These are phyloP conservation scores for Dolomedes plantarius DNA, from an alignment of 2,888 invertebrate genomes.

Conservation along the genomic window DNA sequence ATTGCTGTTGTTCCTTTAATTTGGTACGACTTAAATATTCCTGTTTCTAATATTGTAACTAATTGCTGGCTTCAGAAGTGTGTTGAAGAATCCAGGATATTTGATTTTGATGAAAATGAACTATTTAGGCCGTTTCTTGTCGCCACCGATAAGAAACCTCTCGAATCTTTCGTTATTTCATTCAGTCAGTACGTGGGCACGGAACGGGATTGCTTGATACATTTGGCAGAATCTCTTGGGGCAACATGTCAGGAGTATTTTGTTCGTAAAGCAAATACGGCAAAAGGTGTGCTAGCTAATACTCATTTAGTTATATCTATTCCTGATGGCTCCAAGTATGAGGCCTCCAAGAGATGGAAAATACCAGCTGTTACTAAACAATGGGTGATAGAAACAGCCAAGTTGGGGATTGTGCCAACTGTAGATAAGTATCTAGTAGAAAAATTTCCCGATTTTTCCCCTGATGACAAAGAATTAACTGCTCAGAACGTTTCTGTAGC, in stretches of 20 bases:
- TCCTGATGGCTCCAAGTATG: conserved; percentile 86
- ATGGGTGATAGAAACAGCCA: conserved; percentile 86
- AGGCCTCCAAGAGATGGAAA: conserved; percentile 90
- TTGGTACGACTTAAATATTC: conserved; percentile 78
- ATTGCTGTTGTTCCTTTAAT: conserved; percentile 82
- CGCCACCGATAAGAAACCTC: conserved; percentile 78
- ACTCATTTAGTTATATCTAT: conserved; percentile 88
- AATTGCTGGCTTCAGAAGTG: conserved; percentile 82
- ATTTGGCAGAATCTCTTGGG: conserved; percentile 84
- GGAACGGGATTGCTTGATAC: conserved; percentile 85
- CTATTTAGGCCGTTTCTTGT: conserved; percentile 78
- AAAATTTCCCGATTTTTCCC: neutral
- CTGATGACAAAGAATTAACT: neutral
- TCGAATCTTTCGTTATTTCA: conserved; percentile 85
- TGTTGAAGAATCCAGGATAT: conserved; percentile 75
- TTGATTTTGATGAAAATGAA: conserved; percentile 74
- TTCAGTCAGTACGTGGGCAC: conserved; percentile 86
- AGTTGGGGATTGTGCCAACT: conserved; percentile 79
- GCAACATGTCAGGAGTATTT: conserved; percentile 85
- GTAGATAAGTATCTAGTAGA: conserved; percentile 76
- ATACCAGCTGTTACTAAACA: conserved; percentile 86
- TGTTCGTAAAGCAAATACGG: conserved; percentile 80
- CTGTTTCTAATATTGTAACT: conserved; percentile 82
- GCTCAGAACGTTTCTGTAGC: neutral
- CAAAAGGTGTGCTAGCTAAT: conserved; percentile 81